Conservation (phyloP, 2,888 invertebrate species). For the Tinea pellionella region DNA sequence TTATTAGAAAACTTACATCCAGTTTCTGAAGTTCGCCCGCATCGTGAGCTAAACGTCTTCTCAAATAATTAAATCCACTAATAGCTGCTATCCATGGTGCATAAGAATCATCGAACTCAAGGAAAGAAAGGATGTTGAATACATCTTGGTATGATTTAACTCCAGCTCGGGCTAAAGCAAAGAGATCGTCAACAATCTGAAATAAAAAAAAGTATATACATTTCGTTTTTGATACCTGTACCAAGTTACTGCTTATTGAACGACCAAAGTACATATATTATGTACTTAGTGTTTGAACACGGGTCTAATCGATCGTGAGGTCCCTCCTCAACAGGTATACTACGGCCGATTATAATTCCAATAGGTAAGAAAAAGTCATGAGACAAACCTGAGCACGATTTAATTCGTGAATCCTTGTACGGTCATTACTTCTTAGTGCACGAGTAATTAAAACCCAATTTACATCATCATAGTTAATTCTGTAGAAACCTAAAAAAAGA, state of each 20-base stretch:
- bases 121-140: slow-evolving; percentile 66
- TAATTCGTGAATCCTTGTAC: slow-evolving; percentile 62
- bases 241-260: too few species aligned
- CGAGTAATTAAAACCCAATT: slow-evolving; percentile 69
- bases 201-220: too few species aligned
- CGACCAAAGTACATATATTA: too few species aligned
- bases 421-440: slow-evolving; percentile 47
- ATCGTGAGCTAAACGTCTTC: slow-evolving; percentile 51
- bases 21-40: slow-evolving; percentile 26
- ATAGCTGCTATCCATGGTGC: slow-evolving; percentile 77
- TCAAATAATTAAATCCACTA: slow-evolving; percentile 49
- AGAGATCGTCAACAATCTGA: slow-evolving; percentile 73
- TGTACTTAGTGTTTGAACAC: too few species aligned
- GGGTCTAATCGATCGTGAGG: too few species aligned
- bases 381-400: slow-evolving; percentile 74
- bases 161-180: slow-evolving; percentile 67
- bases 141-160: slow-evolving; percentile 58
- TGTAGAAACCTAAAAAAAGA: slow-evolving; percentile 64
- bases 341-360: too few species aligned
- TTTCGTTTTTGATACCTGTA: too few species aligned
- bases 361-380: not conserved
- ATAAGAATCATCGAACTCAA: slow-evolving; percentile 73
- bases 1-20: slow-evolving; percentile 26
- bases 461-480: slow-evolving; percentile 69
- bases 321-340: too few species aligned